Evolutionary conservation across 2,113 vertebrate species (phyloP).

Genomic region (Porphyrio hochstetteri): DNA sequence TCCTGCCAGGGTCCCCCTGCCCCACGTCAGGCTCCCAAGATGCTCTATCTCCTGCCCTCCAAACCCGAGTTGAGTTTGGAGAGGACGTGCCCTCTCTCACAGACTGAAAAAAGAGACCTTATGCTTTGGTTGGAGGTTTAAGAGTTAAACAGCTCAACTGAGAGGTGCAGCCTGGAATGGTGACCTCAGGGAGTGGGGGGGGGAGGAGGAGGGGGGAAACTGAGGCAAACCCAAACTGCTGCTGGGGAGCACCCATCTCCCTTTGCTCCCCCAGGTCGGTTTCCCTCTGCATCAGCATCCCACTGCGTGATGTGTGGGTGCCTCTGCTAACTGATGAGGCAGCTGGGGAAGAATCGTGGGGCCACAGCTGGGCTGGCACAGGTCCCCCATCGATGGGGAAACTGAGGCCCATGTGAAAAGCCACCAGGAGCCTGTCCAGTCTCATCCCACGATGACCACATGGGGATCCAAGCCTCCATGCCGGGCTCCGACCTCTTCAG

Average conservation of each 20-base stretch:
- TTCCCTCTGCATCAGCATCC: not conserved
- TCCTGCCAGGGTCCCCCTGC: not conserved
- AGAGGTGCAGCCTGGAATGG: not conserved
- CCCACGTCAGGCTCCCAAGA: not conserved
- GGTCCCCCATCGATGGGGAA: not conserved
- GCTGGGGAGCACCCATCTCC: not conserved
- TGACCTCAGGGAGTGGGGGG: not conserved
- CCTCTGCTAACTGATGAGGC: not conserved
- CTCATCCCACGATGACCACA: not conserved
- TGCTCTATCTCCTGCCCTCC: not conserved
- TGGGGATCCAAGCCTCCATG: not conserved
- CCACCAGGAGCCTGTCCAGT: not conserved
- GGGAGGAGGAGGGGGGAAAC: not conserved
- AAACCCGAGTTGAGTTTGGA: not conserved
- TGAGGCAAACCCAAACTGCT: not conserved
- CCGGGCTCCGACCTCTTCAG: not conserved
- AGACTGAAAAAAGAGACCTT: not conserved
- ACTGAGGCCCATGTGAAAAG: not conserved
- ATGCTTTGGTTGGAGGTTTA: not conserved
- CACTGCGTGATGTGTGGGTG: accelerated
- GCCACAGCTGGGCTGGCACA: not conserved
- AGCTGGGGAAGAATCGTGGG: accelerated
- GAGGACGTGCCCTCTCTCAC: accelerated
- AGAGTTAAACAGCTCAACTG: not conserved
- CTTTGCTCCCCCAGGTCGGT: accelerated